Conservation (phyloP, 2,113 vertebrate genomes). For the Hymenochirus boettgeri region DNA sequence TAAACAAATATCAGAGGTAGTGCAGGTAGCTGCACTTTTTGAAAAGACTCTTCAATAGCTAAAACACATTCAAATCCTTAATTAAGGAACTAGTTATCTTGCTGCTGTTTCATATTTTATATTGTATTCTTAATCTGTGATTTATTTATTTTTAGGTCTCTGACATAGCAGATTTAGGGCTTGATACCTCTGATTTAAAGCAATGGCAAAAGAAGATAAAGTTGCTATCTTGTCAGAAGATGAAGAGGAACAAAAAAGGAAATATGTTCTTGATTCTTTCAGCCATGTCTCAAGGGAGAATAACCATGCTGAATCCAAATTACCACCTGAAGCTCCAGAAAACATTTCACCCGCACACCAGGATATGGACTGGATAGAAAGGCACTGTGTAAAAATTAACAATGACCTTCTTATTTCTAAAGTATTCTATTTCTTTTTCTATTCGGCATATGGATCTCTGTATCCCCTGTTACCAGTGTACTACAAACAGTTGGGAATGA, state of each 20-base stretch:
- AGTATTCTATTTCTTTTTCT: constrained; percentile 97
- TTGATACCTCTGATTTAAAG: too few species aligned
- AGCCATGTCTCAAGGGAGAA: constrained; percentile 58
- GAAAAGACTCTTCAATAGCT: too few species aligned
- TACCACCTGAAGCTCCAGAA: constrained; percentile 47
- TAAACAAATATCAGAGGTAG: too few species aligned
- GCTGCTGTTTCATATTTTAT: too few species aligned
- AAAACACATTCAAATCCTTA: too few species aligned
- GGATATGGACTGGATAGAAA: constrained; percentile 79
- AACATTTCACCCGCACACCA: constrained; percentile 50
- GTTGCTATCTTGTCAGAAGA: constrained; percentile 92
- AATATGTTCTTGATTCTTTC: constrained; percentile 84
- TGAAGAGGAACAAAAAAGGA: constrained; percentile 91
- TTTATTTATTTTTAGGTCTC: too few species aligned
- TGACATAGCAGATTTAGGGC: too few species aligned
- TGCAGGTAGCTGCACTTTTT: too few species aligned
- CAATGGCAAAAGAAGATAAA: constrained; percentile 88
- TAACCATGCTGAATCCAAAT: constrained; percentile 43
- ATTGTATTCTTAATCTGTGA: too few species aligned
- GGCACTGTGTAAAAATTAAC: constrained; percentile 82
- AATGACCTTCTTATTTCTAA: constrained; percentile 89
- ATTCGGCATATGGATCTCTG: constrained; percentile 91
- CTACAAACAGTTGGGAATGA: constrained; percentile 95
- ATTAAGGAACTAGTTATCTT: too few species aligned
- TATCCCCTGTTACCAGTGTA: constrained; percentile 90